Base-by-base conservation (phyloP, 2,113 vertebrate genomes). In the Apodemus sylvaticus region DNA sequence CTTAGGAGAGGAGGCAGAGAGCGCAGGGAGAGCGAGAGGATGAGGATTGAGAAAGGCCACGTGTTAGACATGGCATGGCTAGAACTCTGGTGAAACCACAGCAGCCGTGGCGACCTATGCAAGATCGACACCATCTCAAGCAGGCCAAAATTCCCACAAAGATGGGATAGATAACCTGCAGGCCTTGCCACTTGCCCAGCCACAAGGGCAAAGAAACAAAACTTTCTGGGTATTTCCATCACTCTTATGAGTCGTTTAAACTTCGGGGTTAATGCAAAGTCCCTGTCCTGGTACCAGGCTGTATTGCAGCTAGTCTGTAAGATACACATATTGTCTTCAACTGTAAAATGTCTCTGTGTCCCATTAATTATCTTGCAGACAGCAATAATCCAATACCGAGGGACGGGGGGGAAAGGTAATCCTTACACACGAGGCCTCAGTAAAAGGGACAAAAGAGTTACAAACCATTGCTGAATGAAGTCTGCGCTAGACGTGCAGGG, bases 391-490 rank as follows among this genome's bases (percentile, higher is more conserved):
- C 31, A 13, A 8, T 60, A 55, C 74, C 42, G 73, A 19, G 22
- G 53, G 74, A 66, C 2, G 48, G 9, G 58, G 9, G 58, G 66
- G n/a, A 51, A 11, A 16, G 31, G 5, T 60, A 31, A n/a, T n/a
- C 29, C n/a, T 76, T 93, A 24, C 45, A 70, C 19, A 29, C 34
- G 73, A 6, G n/a, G 71, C 53, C 66, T 74, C 45, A 26, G 0
- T 60, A 82, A 66, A 82, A 22, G 22, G 13, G 36, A 62, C 73
- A 70, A 85, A 93, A 86, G 94, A 86, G 77, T 31, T 68, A 26
- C 7, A 91, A 93, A 82, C 26, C 71, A 60, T 58, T 94, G 62
- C 85, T 87, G n/a, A 96, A 51, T 78, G 20, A 93, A 97, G 94
- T 73, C 6, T 81, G 55, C 2, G 1, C 87, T 82, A 20, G 16